Evolutionary conservation across 2,797 vertebrate species (phyloP).

Genomic region (Lithobates sylvaticus): DNA sequence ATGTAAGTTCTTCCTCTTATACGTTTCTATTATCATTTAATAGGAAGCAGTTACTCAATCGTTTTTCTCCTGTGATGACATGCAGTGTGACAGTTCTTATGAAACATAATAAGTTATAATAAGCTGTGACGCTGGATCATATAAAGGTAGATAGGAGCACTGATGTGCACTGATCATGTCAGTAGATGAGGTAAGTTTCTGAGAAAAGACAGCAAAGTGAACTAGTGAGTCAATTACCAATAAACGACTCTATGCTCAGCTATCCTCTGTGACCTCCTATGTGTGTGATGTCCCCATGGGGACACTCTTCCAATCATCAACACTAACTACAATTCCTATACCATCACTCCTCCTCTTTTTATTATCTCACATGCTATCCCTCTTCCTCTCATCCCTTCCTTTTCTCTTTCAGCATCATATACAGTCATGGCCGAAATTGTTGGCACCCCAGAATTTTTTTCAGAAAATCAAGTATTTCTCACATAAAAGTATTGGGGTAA

Average conservation of each 20-base stretch:
- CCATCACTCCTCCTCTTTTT: too few species aligned
- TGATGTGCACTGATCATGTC: too few species aligned
- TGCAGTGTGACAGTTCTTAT: not conserved
- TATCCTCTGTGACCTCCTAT: not conserved
- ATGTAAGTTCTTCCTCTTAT: not conserved
- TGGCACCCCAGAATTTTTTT: too few species aligned
- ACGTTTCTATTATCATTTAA: not conserved
- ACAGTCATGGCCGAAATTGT: too few species aligned
- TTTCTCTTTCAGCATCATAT: too few species aligned
- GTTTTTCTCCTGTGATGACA: too few species aligned
- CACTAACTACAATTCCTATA: not conserved
- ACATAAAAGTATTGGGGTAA: too few species aligned
- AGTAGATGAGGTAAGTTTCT: constrained; percentile 18
- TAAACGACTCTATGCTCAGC: not conserved
- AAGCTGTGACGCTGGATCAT: not conserved
- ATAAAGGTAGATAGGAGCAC: constrained; percentile 4
- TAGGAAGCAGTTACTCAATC: not conserved
- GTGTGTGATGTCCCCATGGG: not conserved
- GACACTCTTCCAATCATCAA: not conserved
- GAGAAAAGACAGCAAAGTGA: constrained; percentile 3
- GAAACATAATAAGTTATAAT: not conserved
- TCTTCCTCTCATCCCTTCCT: too few species aligned
- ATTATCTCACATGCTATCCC: too few species aligned
- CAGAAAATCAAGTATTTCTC: too few species aligned
- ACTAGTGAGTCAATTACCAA: constrained; percentile 3